A percentile compares a stretch with the other conserved stretches of the same genome.
Conservation (phyloP, 2,797 vertebrate genomes). For the Phrynocephalus forsythii region DNA sequence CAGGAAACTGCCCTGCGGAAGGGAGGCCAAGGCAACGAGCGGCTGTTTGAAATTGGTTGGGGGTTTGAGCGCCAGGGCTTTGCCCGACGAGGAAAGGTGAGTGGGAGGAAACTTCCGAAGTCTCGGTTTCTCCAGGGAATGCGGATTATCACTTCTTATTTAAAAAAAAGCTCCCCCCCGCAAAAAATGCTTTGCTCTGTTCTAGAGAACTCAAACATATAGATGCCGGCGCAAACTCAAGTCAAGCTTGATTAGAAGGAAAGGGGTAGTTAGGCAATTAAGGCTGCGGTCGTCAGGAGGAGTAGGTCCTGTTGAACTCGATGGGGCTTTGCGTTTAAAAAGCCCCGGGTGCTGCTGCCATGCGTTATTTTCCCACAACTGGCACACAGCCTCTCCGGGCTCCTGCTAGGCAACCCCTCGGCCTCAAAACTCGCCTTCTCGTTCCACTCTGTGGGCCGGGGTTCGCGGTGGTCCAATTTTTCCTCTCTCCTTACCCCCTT, state of each 20-base stretch:
- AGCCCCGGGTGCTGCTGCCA: background rate
- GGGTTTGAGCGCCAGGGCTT: slow-evolving; percentile 37
- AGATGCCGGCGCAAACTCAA: background rate
- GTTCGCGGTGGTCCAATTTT: background rate
- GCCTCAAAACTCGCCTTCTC: no score
- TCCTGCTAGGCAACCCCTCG: no score
- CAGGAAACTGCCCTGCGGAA: slow-evolving; percentile 58
- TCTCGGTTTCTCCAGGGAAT: slow-evolving; percentile 12
- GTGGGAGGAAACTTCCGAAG: slow-evolving; percentile 49
- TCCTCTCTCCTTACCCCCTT: no score
- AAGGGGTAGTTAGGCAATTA: background rate
- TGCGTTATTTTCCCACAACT: background rate
- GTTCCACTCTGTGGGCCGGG: background rate
- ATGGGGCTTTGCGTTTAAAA: background rate
- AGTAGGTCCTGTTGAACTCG: background rate
- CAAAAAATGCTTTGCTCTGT: background rate
- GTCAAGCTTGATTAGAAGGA: background rate
- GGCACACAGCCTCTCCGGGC: background rate
- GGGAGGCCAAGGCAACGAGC: slow-evolving; percentile 30
- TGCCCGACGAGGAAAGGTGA: slow-evolving; percentile 59
- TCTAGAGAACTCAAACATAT: background rate
- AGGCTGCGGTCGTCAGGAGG: background rate
- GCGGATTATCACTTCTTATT: background rate
- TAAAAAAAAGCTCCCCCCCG: background rate
- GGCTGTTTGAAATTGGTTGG: background rate